phyloP scores from a whole-genome alignment of 2,888 invertebrate species.

The Eurytoma adleriae region DNA sequence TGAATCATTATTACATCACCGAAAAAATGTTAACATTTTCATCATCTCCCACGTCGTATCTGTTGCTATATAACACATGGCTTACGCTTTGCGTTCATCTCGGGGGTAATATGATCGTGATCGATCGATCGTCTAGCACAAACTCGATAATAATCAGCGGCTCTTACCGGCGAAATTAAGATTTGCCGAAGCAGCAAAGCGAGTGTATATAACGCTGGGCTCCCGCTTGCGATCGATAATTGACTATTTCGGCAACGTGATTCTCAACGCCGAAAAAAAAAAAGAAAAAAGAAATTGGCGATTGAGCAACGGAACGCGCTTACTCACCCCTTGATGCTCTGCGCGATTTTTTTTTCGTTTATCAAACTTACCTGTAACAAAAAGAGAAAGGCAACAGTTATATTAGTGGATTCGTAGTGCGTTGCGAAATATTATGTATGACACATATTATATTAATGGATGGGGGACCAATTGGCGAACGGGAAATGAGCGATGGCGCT shows the following conservation, averaged over 20 bases:
- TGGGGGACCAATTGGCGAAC: too few species aligned
- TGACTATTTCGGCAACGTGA: constrained; percentile 31
- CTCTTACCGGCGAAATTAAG: constrained; percentile 36
- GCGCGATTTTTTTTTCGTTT: constrained; percentile 11
- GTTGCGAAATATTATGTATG: background rate
- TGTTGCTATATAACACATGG: background rate
- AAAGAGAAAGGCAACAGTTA: constrained; percentile 48
- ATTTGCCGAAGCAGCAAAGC: background rate
- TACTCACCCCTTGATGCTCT: constrained; percentile 29
- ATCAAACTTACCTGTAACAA: constrained; percentile 61
- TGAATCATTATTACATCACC: background rate
- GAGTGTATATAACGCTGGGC: background rate
- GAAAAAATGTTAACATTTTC: background rate
- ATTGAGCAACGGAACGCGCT: constrained; percentile 3
- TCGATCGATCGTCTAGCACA: constrained; percentile 13
- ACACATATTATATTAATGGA: background rate
- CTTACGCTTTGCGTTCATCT: background rate
- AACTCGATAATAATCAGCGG: constrained; percentile 32
- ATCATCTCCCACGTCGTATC: background rate
- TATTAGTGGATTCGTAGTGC: constrained; percentile 20
- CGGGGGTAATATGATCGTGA: constrained; percentile 16
- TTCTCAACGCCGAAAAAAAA: background rate
- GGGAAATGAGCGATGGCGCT: too few species aligned
- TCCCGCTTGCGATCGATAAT: constrained; percentile 15
- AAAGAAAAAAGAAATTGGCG: background rate